Evolutionary conservation across 2,888 invertebrate genomes (phyloP).

Genomic region (Frankliniella intonsa): DNA sequence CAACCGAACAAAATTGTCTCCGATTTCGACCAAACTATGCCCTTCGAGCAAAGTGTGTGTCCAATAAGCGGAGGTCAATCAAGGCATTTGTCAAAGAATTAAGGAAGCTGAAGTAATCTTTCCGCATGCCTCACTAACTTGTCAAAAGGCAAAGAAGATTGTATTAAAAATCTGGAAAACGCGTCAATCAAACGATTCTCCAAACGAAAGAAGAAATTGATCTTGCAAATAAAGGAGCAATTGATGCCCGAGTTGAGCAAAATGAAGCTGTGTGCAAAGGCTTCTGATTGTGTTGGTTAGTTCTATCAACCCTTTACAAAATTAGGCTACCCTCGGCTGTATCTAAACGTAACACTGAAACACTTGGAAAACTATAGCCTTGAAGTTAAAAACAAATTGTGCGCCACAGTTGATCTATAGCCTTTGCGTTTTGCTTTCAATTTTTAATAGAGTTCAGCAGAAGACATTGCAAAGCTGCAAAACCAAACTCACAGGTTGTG

Average conservation of each 20-base stretch:
- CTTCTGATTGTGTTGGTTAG: background rate
- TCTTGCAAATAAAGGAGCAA: background rate
- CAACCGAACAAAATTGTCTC: too few relatives aligned
- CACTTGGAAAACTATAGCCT: too few relatives aligned
- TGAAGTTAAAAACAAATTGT: background rate
- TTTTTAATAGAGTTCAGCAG: background rate
- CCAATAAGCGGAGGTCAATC: constrained; percentile 82
- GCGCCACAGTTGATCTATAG: background rate
- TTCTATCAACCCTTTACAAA: background rate
- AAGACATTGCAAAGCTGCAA: background rate
- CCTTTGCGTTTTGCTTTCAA: background rate
- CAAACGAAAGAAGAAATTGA: background rate
- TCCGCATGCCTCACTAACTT: background rate
- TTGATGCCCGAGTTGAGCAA: background rate
- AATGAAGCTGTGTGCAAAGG: background rate
- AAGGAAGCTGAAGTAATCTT: background rate
- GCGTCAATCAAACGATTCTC: background rate
- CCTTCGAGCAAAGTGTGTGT: constrained; percentile 87
- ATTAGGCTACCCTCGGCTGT: too few relatives aligned
- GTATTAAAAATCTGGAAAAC: background rate
- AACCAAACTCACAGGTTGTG: background rate
- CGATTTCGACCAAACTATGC: constrained; percentile 94
- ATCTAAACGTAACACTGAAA: too few relatives aligned
- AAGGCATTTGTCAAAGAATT: constrained; percentile 43
- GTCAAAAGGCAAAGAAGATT: background rate